Evolutionary conservation across 2,888 invertebrate species (phyloP).

Genomic region (Agriopis marginaria): DNA sequence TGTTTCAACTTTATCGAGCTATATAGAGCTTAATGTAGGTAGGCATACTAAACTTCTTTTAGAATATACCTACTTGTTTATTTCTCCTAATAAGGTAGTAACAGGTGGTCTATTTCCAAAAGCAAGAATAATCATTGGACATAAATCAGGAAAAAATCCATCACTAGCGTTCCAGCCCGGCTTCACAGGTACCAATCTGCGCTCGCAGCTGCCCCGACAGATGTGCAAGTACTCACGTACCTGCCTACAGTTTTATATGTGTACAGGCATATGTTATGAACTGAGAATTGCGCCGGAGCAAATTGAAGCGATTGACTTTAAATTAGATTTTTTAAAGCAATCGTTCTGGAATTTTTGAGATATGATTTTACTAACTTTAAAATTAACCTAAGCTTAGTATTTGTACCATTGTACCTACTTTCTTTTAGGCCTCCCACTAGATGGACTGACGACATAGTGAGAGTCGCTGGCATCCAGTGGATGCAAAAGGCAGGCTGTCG

Average conservation of each 20-base stretch:
- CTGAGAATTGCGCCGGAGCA: constrained; percentile 24
- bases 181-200: constrained; percentile 56
- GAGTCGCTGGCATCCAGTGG: no score
- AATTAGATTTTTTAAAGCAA: neutral
- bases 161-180: constrained; percentile 27
- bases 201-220: constrained; percentile 60
- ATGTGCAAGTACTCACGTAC: constrained; percentile 42
- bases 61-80: neutral
- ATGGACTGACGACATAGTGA: no score
- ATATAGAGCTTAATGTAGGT: no score
- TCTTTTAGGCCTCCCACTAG: no score
- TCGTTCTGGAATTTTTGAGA: no score
- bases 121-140: constrained; percentile 26
- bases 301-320: neutral
- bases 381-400: no score
- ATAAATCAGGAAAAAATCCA: constrained; percentile 21
- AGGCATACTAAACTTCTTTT: no score
- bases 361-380: no score
- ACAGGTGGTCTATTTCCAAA: constrained; percentile 22
- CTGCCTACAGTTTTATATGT: constrained; percentile 24
- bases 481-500: no score
- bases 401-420: no score
- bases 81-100: neutral
- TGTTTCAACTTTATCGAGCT: no score
- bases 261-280: constrained; percentile 24